phyloP scores from a whole-genome alignment of 2,888 invertebrate genomes.

The Rapana venosa region DNA sequence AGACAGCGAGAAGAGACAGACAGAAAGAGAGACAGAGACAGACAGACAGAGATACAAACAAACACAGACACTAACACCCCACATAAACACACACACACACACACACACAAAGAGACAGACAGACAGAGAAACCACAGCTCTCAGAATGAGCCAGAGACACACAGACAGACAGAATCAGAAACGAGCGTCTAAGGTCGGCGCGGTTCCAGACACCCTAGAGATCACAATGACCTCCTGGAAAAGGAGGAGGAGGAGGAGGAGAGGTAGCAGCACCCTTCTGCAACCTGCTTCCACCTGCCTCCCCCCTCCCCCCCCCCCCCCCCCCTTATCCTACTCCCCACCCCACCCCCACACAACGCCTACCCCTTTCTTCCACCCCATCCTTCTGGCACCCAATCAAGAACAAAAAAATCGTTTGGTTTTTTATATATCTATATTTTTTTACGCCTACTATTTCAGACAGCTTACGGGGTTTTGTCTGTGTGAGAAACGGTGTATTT shows the following conservation, averaged over 20 bases:
- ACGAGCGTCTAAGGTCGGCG: background rate
- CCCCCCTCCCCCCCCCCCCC: background rate
- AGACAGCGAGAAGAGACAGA: background rate
- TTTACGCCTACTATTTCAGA: too few species aligned
- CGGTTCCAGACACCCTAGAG: background rate
- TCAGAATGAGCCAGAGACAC: background rate
- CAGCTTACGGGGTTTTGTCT: too few species aligned
- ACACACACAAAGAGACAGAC: background rate
- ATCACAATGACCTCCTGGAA: slow-evolving; percentile 17
- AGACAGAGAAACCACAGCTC: background rate
- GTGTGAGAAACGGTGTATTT: too few species aligned
- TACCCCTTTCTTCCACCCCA: background rate
- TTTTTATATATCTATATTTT: too few species aligned
- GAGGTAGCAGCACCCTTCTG: slow-evolving; percentile 17
- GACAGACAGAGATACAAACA: background rate
- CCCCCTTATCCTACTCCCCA: background rate
- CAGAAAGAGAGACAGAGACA: background rate
- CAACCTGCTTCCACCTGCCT: slow-evolving; percentile 9
- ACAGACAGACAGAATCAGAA: background rate
- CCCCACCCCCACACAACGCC: background rate
- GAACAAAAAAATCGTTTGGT: too few species aligned
- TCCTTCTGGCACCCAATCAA: too few species aligned
- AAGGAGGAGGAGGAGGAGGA: too few species aligned
- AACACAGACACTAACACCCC: background rate
- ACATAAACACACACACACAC: background rate